A percentile compares a stretch with the other conserved stretches of the same genome.
Evolutionary conservation across 1,140 invertebrate species (phyloP).

Genomic region (Diorhabda elongata): DNA sequence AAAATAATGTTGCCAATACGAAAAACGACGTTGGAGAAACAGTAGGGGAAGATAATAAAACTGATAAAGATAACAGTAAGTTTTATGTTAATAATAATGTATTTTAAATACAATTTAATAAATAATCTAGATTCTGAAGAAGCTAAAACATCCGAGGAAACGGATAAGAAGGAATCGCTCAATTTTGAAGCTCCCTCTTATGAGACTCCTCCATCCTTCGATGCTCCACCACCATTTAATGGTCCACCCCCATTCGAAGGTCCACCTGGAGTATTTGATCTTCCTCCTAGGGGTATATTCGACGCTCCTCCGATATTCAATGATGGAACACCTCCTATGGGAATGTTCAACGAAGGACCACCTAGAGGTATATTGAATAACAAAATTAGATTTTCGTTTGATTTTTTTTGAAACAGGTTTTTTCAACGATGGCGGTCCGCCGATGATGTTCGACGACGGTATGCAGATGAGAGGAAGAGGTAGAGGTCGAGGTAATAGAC

Average conservation of each 20-base stretch:
- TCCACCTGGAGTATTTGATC: constrained; percentile 11
- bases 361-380: background rate
- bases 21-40: background rate
- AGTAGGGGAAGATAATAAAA: background rate
- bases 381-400: no score
- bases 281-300: constrained; percentile 12
- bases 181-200: constrained; percentile 5
- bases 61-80: no score
- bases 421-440: background rate
- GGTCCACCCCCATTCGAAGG: constrained; percentile 10
- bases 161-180: constrained; percentile 4
- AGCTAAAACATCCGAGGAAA: background rate
- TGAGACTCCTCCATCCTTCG: constrained; percentile 10
- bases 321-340: constrained; percentile 6
- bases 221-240: constrained; percentile 16
- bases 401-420: no score
- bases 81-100: no score
- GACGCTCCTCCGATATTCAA: constrained; percentile 19
- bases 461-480: constrained; percentile 17
- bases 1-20: background rate
- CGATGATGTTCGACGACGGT: constrained; percentile 21
- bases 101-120: no score
- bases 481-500: constrained; percentile 21
- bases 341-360: constrained; percentile 6
- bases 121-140: no score